phyloP scores from a whole-genome alignment of 2,113 vertebrate genomes.

The Neotoma lepida region DNA sequence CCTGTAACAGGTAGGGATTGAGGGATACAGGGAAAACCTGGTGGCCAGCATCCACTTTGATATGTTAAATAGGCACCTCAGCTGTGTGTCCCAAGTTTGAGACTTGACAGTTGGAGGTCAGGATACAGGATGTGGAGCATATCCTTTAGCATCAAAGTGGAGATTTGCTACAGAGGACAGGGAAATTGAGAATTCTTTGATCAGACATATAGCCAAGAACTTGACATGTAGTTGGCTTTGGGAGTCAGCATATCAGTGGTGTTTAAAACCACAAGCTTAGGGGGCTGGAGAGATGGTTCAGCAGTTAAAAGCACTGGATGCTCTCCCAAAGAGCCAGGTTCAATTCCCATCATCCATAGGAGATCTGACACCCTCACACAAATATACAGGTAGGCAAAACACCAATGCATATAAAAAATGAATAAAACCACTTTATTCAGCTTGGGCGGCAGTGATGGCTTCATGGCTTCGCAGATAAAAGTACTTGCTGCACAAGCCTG shows the following conservation, averaged over 20 bases:
- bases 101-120: background rate
- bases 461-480: background rate
- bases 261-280: background rate
- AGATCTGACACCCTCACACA: background rate
- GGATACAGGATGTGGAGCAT: background rate
- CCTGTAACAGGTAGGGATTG: background rate
- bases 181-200: background rate
- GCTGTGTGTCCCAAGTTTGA: background rate
- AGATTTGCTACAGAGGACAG: background rate
- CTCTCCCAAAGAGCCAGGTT: background rate
- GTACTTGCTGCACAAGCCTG: background rate
- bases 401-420: background rate
- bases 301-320: background rate
- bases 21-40: background rate
- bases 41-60: background rate
- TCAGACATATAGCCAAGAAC: background rate
- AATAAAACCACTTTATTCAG: background rate
- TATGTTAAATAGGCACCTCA: background rate
- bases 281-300: background rate
- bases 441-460: background rate
- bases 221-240: background rate
- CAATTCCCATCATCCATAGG: background rate
- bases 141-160: background rate
- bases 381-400: background rate
- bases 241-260: background rate